These are phyloP conservation scores for Colletes latitarsis DNA, from an alignment of 1,140 invertebrate genomes.

Conservation along the genomic window DNA sequence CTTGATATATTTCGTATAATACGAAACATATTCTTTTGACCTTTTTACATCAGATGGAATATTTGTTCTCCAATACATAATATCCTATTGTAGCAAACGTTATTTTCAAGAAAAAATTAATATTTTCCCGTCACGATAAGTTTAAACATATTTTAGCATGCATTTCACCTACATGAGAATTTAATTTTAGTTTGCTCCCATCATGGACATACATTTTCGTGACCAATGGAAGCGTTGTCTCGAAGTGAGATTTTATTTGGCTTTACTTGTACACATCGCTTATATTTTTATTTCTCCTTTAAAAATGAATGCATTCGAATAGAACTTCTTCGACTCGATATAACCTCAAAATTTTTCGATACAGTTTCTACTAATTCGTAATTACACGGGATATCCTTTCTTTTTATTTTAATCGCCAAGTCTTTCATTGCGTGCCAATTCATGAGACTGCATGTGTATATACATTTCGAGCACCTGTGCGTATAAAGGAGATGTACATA, in stretches of 20 bases:
- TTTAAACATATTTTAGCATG: conserved; percentile 17
- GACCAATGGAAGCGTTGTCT: conserved; percentile 55
- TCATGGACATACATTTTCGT: conserved; percentile 52
- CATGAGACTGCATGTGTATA: neutral
- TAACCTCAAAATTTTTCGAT: neutral
- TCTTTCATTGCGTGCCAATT: conserved; percentile 10
- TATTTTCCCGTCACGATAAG: neutral
- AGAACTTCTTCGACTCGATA: neutral
- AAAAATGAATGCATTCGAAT: too few relatives aligned
- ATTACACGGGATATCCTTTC: neutral
- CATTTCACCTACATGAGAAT: neutral
- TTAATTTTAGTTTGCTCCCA: conserved; percentile 47
- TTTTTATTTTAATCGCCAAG: conserved; percentile 11
- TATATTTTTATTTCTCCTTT: neutral
- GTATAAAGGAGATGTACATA: conserved; percentile 9
- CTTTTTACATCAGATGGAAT: too few relatives aligned
- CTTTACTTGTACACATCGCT: neutral
- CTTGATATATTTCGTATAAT: neutral
- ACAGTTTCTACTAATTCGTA: neutral
- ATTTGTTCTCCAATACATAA: too few relatives aligned
- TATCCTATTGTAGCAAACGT: too few relatives aligned
- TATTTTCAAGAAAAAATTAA: too few relatives aligned
- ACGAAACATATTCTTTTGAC: too few relatives aligned
- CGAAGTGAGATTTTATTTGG: neutral
- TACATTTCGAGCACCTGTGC: conserved; percentile 2